phyloP scores from a whole-genome alignment of 2,797 vertebrate species.

The Varecia variegata region DNA sequence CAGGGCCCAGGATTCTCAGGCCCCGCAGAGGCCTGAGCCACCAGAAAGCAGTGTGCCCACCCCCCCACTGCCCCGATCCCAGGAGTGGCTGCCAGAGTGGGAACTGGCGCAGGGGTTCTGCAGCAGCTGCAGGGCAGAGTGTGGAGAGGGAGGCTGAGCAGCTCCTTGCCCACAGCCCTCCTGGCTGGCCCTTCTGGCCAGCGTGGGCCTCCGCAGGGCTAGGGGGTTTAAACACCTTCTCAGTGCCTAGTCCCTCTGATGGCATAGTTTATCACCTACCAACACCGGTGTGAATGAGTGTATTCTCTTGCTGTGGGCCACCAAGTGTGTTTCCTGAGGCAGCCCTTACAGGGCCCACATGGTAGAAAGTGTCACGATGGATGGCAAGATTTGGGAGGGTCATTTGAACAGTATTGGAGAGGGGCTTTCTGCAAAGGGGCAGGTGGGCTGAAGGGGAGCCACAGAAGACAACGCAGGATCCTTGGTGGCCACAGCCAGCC shows the following conservation, averaged over 20 bases:
- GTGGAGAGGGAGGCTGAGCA: not conserved
- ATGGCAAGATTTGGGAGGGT: not conserved
- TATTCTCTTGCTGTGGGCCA: not conserved
- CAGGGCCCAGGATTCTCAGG: not conserved
- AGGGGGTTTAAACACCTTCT: not conserved
- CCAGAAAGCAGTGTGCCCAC: not conserved
- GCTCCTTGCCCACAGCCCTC: not conserved
- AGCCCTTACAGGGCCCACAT: fast-evolving
- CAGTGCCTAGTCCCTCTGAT: not conserved
- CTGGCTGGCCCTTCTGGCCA: not conserved
- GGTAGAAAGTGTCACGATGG: not conserved
- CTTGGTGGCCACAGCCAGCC: not conserved
- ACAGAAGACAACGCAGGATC: fast-evolving
- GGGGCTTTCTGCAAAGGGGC: not conserved
- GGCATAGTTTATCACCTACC: not conserved
- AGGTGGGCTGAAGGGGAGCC: not conserved
- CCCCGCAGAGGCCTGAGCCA: not conserved
- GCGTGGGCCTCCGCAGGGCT: not conserved
- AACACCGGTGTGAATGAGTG: not conserved
- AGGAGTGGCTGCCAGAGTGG: too few species aligned
- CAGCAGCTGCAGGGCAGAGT: not conserved
- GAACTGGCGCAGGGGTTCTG: not conserved
- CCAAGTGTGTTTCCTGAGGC: not conserved
- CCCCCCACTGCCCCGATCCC: not conserved
- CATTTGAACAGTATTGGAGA: not conserved